Conservation (phyloP, 1,140 invertebrate species). For the Halesus radiatus region DNA sequence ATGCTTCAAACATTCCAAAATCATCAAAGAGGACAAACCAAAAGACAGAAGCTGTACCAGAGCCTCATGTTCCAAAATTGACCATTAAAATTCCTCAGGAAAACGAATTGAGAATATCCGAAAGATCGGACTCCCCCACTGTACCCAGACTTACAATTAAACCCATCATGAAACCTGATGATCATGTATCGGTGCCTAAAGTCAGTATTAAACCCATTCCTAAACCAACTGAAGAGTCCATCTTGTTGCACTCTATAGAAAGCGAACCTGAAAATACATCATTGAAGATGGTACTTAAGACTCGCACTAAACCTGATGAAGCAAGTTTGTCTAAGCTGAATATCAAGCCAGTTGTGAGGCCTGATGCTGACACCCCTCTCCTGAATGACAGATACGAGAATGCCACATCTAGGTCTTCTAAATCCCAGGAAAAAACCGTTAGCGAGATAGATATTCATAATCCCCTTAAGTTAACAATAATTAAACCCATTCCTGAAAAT, state of each 20-base stretch:
- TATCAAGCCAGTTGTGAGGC: conserved; percentile 62
- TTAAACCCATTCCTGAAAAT: conserved; percentile 61
- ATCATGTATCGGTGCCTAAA: conserved; percentile 45
- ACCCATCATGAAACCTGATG: conserved; percentile 65
- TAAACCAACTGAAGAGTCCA: conserved; percentile 60
- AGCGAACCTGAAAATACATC: conserved; percentile 45
- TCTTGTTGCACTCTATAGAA: neutral
- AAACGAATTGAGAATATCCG: conserved; percentile 60
- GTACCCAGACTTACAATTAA: conserved; percentile 68
- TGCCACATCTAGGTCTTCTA: conserved; percentile 14
- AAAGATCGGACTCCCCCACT: conserved; percentile 61
- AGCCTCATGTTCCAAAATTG: conserved; percentile 66
- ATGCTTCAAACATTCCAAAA: conserved; percentile 61
- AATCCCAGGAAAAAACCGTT: conserved; percentile 3
- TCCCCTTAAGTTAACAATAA: conserved; percentile 54
- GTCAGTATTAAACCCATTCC: conserved; percentile 50
- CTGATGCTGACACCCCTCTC: conserved; percentile 55
- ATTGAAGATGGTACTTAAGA: conserved; percentile 40
- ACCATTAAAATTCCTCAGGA: conserved; percentile 62
- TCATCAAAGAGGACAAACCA: conserved; percentile 65
- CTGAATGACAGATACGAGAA: conserved; percentile 18
- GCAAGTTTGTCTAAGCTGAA: conserved; percentile 35
- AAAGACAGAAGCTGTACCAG: conserved; percentile 60
- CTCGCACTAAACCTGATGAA: conserved; percentile 24
- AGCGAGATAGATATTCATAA: conserved; percentile 5